These are phyloP conservation scores for Blomia tropicalis DNA, from an alignment of 2,888 invertebrate species.

Conservation along the genomic window DNA sequence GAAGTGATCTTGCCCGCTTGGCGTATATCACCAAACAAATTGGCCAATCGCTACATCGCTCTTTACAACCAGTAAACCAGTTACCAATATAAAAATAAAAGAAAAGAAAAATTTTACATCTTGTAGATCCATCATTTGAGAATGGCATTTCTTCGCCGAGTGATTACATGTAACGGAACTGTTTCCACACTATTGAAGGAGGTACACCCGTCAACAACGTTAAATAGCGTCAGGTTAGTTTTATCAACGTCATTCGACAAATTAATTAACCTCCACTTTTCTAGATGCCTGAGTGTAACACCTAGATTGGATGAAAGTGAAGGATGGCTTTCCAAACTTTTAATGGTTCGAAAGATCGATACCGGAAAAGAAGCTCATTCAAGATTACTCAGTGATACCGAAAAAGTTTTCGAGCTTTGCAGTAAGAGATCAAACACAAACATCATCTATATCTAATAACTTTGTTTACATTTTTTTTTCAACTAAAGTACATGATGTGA, in stretches of 20 bases:
- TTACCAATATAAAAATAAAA: not conserved
- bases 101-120: not conserved
- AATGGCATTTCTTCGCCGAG: constrained; percentile 8
- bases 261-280: not conserved
- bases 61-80: not conserved
- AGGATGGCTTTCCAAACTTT: constrained; percentile 41
- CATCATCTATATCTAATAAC: not conserved
- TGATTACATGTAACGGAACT: not conserved
- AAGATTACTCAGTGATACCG: constrained; percentile 87
- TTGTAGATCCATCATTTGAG: not conserved
- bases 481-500: constrained; percentile 60
- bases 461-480: constrained; percentile 13
- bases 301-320: constrained; percentile 25
- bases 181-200: not conserved
- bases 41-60: not conserved
- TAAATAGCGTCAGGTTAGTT: constrained; percentile 1
- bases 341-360: constrained; percentile 68
- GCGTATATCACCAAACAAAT: not conserved
- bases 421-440: constrained; percentile 24
- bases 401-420: constrained; percentile 81
- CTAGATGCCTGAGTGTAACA: not conserved
- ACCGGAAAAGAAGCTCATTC: constrained; percentile 92
- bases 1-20: constrained; percentile 8
- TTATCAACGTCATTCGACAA: not conserved
- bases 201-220: not conserved